Base-by-base conservation (phyloP, 2,888 invertebrate genomes). In the Selenia dentaria region DNA sequence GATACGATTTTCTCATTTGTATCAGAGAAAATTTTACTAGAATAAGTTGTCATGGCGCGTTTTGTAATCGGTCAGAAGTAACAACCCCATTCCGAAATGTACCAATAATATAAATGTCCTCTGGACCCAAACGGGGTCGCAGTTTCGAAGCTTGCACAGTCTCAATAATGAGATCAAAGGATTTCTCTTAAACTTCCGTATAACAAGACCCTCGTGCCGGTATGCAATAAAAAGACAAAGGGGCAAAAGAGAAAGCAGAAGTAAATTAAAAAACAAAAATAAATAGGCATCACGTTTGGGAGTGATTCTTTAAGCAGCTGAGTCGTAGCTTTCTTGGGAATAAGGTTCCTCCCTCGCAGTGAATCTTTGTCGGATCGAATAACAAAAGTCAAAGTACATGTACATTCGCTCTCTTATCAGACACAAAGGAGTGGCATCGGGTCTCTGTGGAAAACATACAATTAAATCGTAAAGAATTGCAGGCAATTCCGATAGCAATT, bases 191-290 rank as follows among this genome's bases (percentile, higher is more conserved):
- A 75, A 77, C 64, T 77, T 74, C 66, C 70, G 61, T 67, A 68
- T 74, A 72, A 70, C 60, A 59, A 62, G 51, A 61, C 61, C 59
- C 64, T 63, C 57, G 36, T 50, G 64, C 51, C 50, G 58, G 66
- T 64, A 64, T 59, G 65, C 58, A 73, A 76, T 74, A 73, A 78
- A 75, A 73, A 60, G 39, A 75, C 70, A 79, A 76, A 72, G 62
- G 60, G 56, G 59, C 25, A 47, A 45, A 22, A 33, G 67, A 77
- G 71, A 75, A 75, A 72, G 67, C 63, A 62, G 62, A 78, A 67
- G 72, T 73, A 76, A 77, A 78, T 82, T 82, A 75, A 79, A 77
- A 64, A 70, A 64, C 64, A 67, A 74, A 73, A 76, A 73, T 70
- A 74, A 76, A 79, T 70, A 73, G 62, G 57, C 61, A 64, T 59